These are phyloP conservation scores for Orius laevigatus DNA, from an alignment of 1,140 invertebrate genomes.

Conservation along the genomic window DNA sequence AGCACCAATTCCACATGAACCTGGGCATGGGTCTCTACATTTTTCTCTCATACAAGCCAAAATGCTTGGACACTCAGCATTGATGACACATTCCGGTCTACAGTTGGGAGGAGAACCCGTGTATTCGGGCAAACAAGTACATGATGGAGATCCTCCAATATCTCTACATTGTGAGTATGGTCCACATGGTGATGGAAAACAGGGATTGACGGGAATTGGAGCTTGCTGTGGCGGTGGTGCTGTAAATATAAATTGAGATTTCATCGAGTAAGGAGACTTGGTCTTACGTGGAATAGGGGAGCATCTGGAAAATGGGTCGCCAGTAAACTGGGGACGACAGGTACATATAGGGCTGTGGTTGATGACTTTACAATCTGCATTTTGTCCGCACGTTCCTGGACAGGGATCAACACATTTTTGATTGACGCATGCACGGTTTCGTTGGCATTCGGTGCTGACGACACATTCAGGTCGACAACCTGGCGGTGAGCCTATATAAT, in stretches of 20 bases:
- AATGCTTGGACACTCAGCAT: conserved; percentile 45
- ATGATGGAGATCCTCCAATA: conserved; percentile 41
- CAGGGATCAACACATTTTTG: conserved; percentile 38
- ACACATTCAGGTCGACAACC: conserved; percentile 34
- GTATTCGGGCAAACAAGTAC: conserved; percentile 42
- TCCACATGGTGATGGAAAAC: conserved; percentile 43
- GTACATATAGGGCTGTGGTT: conserved; percentile 40
- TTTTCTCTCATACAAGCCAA: conserved; percentile 49
- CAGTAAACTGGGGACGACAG: conserved; percentile 31
- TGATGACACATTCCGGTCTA: conserved; percentile 45
- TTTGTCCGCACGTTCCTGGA: conserved; percentile 29
- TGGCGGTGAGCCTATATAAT: conserved; percentile 34
- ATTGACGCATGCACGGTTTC: conserved; percentile 31
- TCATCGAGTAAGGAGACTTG: not conserved
- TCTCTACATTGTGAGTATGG: conserved; percentile 43
- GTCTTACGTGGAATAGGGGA: conserved; percentile 21
- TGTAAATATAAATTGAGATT: conserved; percentile 17
- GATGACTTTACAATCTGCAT: conserved; percentile 33
- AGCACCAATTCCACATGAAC: conserved; percentile 54
- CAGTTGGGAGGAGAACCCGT: conserved; percentile 44
- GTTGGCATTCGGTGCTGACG: conserved; percentile 31
- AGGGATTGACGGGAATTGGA: conserved; percentile 26
- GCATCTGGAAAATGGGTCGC: conserved; percentile 35
- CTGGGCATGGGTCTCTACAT: conserved; percentile 47
- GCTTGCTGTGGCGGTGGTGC: conserved; percentile 21